These are phyloP conservation scores for Microctonus hyperodae DNA, from an alignment of 2,888 invertebrate genomes.

Conservation along the genomic window DNA sequence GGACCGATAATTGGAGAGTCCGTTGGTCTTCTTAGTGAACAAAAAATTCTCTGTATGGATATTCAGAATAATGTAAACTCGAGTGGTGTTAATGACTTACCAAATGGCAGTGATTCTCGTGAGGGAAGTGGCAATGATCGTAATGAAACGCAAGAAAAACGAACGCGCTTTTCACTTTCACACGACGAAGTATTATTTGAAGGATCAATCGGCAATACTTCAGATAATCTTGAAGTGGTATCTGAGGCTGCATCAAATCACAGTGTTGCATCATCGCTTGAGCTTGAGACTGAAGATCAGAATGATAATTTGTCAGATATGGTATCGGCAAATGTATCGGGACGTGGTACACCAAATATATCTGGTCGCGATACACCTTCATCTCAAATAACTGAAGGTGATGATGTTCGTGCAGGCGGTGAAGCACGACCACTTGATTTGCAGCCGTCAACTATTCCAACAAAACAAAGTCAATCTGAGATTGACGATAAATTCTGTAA, in stretches of 20 bases:
- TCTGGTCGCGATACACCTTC: slow-evolving; percentile 95
- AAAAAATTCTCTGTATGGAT: slow-evolving; percentile 66
- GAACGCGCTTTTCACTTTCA: slow-evolving; percentile 77
- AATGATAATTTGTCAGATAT: slow-evolving; percentile 96
- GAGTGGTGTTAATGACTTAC: slow-evolving; percentile 49
- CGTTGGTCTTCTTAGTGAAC: slow-evolving; percentile 73
- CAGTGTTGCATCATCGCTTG: slow-evolving; percentile 90
- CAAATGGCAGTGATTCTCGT: slow-evolving; percentile 58
- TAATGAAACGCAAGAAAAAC: slow-evolving; percentile 61
- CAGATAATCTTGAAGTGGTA: slow-evolving; percentile 93
- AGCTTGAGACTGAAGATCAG: slow-evolving; percentile 87
- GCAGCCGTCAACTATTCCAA: slow-evolving; percentile 61
- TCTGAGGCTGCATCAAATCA: slow-evolving; percentile 96
- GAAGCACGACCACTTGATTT: slow-evolving; percentile 59
- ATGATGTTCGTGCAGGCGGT: slow-evolving; percentile 65
- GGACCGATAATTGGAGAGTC: slow-evolving; percentile 68
- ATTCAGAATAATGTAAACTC: slow-evolving; percentile 49
- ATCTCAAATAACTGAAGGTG: slow-evolving; percentile 87
- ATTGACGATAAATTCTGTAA: slow-evolving; percentile 99
- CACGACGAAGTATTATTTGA: slow-evolving; percentile 76
- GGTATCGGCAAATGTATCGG: slow-evolving; percentile 94
- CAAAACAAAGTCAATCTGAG: slow-evolving; percentile 85
- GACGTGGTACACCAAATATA: slow-evolving; percentile 93
- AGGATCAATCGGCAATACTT: slow-evolving; percentile 89
- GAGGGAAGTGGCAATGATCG: slow-evolving; percentile 56